These are phyloP conservation scores for Macrostomum lignano DNA, from an alignment of 1,140 invertebrate species.

Conservation along the genomic window DNA sequence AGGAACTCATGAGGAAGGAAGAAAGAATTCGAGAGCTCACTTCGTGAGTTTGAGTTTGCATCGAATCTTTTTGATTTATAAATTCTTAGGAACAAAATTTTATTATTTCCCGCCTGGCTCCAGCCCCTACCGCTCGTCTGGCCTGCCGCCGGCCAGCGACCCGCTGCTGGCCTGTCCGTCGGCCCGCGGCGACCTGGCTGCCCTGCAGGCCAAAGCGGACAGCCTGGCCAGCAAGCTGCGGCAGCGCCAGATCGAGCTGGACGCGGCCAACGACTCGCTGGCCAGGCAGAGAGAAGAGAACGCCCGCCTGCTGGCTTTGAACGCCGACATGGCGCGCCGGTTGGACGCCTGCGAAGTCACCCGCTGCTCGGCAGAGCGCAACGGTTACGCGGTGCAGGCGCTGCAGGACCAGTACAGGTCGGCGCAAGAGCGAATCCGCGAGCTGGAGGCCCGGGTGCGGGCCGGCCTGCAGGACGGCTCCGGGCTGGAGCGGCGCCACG, in stretches of 20 bases:
- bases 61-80: no score
- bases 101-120: no score
- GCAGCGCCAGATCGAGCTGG: constrained; percentile 14
- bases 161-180: no score
- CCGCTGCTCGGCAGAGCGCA: constrained; percentile 14
- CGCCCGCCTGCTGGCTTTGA: constrained; percentile 13
- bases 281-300: constrained; percentile 12
- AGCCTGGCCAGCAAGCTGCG: constrained; percentile 18
- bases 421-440: constrained; percentile 6
- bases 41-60: no score
- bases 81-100: no score
- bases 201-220: constrained; percentile 17
- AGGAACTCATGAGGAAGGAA: no score
- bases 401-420: constrained; percentile 18
- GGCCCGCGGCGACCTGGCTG: constrained; percentile 15
- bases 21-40: no score
- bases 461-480: background rate
- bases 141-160: no score
- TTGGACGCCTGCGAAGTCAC: constrained; percentile 15
- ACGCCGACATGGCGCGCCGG: constrained; percentile 15
- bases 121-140: no score
- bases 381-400: constrained; percentile 17
- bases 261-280: constrained; percentile 16
- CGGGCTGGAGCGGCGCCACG: no score
- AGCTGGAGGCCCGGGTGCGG: no score